A percentile compares a stretch with the other conserved stretches of the same genome.
These are phyloP conservation scores for Metallyticus violacea DNA, from an alignment of 2,888 invertebrate genomes.

Conservation along the genomic window DNA sequence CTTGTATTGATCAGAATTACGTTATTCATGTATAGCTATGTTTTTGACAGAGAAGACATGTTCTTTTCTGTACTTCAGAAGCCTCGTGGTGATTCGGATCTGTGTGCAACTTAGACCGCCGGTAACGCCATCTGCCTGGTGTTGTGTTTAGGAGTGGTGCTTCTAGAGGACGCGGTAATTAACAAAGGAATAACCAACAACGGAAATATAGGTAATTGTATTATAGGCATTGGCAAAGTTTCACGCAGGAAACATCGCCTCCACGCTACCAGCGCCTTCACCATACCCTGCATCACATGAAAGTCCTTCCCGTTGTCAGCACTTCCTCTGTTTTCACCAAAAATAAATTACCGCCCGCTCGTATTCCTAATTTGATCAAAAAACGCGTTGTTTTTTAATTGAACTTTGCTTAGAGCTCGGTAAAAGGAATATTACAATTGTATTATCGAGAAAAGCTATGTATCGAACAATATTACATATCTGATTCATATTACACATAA, in stretches of 20 bases:
- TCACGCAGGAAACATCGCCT: not conserved
- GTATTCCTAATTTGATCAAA: not conserved
- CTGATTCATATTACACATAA: no score
- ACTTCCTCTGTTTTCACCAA: not conserved
- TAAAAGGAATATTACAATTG: not conserved
- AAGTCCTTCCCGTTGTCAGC: not conserved
- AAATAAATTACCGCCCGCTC: no score
- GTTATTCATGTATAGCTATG: no score
- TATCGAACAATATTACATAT: no score
- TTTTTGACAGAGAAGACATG: no score
- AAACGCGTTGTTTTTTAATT: not conserved
- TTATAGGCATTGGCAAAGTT: not conserved
- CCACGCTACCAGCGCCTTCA: not conserved
- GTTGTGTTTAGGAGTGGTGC: not conserved
- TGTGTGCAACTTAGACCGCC: no score
- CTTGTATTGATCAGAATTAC: no score
- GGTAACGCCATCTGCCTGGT: not conserved
- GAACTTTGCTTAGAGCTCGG: no score
- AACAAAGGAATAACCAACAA: not conserved
- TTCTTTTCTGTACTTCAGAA: not conserved
- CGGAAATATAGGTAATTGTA: not conserved
- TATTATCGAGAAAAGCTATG: no score
- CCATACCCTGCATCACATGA: not conserved
- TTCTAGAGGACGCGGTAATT: not conserved
- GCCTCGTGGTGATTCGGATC: no score